These are phyloP conservation scores for Glossophaga mutica DNA, from an alignment of 2,797 vertebrate genomes.

Conservation along the genomic window DNA sequence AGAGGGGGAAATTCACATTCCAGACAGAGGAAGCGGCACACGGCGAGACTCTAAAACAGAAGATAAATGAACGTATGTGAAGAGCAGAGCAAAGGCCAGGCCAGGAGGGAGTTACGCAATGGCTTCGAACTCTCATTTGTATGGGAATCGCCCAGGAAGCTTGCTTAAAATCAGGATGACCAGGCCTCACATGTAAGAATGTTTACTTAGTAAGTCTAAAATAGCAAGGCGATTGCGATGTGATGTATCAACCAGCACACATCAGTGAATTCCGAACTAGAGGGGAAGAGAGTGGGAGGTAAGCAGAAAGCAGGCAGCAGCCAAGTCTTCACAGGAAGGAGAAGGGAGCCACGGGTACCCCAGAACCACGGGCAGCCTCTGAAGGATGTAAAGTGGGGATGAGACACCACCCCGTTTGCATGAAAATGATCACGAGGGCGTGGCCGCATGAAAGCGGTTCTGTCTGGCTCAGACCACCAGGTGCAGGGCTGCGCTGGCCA, in stretches of 20 bases:
- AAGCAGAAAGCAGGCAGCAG: not conserved
- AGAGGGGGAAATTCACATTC: not conserved
- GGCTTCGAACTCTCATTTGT: not conserved
- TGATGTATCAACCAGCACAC: not conserved
- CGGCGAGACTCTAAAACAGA: not conserved
- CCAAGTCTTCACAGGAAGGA: not conserved
- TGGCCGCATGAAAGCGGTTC: not conserved
- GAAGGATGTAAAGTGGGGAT: not conserved
- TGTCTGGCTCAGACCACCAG: not conserved
- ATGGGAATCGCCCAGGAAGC: not conserved
- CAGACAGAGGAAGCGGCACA: not conserved
- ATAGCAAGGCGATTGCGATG: not conserved
- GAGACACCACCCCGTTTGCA: not conserved
- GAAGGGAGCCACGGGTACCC: not conserved
- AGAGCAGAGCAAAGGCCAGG: not conserved
- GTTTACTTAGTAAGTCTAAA: not conserved
- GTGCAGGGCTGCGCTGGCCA: too few relatives aligned
- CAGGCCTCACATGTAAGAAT: not conserved
- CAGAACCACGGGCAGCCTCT: not conserved
- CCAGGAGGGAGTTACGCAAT: not conserved
- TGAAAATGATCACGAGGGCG: not conserved
- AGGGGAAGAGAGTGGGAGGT: not conserved
- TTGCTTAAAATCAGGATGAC: conserved; percentile 3
- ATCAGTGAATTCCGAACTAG: not conserved
- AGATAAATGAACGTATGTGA: not conserved